Base-by-base conservation (phyloP, 1,140 invertebrate species). In the Ceratosolen fusciceps region DNA sequence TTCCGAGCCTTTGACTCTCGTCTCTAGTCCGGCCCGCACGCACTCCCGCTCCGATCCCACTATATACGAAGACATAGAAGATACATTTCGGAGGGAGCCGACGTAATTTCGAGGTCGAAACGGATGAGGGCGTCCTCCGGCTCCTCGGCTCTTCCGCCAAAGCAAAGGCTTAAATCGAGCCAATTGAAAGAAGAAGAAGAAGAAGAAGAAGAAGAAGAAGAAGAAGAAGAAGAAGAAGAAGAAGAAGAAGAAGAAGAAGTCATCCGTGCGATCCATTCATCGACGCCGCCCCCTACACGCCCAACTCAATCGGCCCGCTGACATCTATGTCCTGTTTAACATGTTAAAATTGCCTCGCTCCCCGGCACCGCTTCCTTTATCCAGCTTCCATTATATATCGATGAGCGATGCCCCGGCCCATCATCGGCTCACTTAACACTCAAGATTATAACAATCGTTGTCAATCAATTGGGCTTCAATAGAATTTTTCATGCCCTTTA, bases 381-480 rank as follows among this genome's bases (percentile, higher is more conserved):
- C 16, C 19, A 37, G 34, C n/a, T n/a, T n/a, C n/a, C n/a, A n/a
- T n/a, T n/a, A n/a, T n/a, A n/a, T n/a, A n/a, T 37, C 19, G 19
- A 37, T 52, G 73, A 19, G 2, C 8, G 19, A 65, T 34, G 73
- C 73, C 0, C 19, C 8, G n/a, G 1, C 16, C 24, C n/a, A 56
- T 60, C 72, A 29, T 56, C 60, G 14, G 39, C 14, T 26, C 14
- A 37, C 24, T 71, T 54, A 67, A 72, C 67, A 34, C 58, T 73
- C 26, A 8, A 10, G 58, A 73, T 79, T 79, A n/a, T n/a, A 73
- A 73, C 67, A 73, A 52, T 56, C 56, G 0, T 80, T 82, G 83
- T 80, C 83, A 75, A 82, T 81, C 80, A 78, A 83, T 80, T 79
- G 3, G n/a, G 0, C 83, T 74, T 74, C 56, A 70, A 65, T 80